These are phyloP conservation scores for Zosterops pallidus DNA, from an alignment of 2,113 vertebrate species.

Conservation along the genomic window DNA sequence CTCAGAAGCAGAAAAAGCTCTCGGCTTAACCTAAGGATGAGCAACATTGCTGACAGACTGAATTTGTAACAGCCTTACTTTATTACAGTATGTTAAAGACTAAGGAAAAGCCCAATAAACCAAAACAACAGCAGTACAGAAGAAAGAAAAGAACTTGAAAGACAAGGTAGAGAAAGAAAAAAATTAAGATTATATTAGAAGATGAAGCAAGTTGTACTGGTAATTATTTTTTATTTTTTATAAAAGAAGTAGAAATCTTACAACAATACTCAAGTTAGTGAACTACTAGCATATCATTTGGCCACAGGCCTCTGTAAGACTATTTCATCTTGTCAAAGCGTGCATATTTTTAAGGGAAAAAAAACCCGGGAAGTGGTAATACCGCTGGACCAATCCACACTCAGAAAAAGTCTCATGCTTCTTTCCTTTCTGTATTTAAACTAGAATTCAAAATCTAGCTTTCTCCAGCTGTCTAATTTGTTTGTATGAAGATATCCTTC, in stretches of 20 bases:
- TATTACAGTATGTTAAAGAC: background rate
- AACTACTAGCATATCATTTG: background rate
- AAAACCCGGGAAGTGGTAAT: background rate
- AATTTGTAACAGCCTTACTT: background rate
- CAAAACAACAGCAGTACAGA: background rate
- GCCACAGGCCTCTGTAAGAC: background rate
- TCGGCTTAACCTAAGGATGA: background rate
- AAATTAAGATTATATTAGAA: background rate
- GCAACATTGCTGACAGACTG: background rate
- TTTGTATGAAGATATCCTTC: background rate
- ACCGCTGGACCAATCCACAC: background rate
- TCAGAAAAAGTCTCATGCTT: background rate
- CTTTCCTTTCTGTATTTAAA: slow-evolving; percentile 15
- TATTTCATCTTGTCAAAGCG: background rate
- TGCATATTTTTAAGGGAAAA: background rate
- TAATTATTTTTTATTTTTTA: background rate
- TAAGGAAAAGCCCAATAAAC: background rate
- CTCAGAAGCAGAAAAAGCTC: background rate
- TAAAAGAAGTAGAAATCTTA: background rate
- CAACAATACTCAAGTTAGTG: background rate
- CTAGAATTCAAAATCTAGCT: background rate
- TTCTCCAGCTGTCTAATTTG: background rate
- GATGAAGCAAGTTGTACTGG: background rate
- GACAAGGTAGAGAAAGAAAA: background rate
- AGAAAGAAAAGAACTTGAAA: background rate